Evolutionary conservation across 2,888 invertebrate genomes (phyloP).

Genomic region (Ichneumon xanthorius): DNA sequence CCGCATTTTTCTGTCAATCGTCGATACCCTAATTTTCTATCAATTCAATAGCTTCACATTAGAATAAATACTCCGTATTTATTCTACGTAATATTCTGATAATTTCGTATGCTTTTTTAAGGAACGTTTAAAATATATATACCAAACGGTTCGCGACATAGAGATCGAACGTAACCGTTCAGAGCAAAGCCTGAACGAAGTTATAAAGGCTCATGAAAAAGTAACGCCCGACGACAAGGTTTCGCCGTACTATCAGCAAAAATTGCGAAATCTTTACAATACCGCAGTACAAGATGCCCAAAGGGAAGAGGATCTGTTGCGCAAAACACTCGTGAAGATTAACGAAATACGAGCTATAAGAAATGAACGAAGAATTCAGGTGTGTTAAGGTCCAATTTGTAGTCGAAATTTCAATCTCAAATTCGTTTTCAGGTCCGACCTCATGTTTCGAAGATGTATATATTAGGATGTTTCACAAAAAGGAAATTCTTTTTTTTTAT

Average conservation of each 20-base stretch:
- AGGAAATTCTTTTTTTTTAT: too few species aligned
- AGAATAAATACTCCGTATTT: background rate
- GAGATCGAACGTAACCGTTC: slow-evolving; percentile 92
- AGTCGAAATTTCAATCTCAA: background rate
- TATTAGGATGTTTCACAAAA: too few species aligned
- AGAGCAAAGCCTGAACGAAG: slow-evolving; percentile 92
- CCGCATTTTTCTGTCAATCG: background rate
- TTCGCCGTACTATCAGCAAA: slow-evolving; percentile 87
- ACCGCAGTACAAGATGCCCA: slow-evolving; percentile 93
- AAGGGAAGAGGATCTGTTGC: slow-evolving; percentile 93
- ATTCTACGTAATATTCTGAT: too few species aligned
- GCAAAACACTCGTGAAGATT: slow-evolving; percentile 94
- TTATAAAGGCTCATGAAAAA: slow-evolving; percentile 91
- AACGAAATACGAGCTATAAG: slow-evolving; percentile 95
- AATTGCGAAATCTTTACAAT: slow-evolving; percentile 92
- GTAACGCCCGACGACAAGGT: slow-evolving; percentile 86
- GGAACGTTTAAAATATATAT: slow-evolving; percentile 92
- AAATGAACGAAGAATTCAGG: slow-evolving; percentile 94
- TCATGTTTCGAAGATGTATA: too few species aligned
- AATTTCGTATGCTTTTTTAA: slow-evolving; percentile 79
- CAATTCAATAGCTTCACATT: background rate
- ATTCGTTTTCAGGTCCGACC: too few species aligned
- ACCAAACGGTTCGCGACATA: slow-evolving; percentile 92
- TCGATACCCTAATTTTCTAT: background rate
- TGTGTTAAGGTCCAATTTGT: slow-evolving; percentile 73